Base-by-base conservation (phyloP, 2,113 vertebrate genomes). In the Uria aalge region DNA sequence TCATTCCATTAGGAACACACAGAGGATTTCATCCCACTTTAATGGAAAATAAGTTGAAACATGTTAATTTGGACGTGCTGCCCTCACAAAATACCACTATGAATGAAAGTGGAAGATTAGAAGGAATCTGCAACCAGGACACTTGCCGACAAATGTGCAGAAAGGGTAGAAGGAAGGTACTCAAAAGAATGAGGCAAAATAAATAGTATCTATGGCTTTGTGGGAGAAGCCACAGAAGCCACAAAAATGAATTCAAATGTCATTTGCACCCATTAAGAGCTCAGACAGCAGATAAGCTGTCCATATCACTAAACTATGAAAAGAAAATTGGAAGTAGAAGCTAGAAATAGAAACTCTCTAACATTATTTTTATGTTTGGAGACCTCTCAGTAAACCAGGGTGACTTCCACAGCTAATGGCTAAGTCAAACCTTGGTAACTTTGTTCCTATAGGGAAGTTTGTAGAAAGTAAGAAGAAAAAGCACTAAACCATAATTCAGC, bases 161-260 rank as follows among this genome's bases (percentile, higher is more conserved):
- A 76, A 85, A 68, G n/a, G n/a, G 68, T 53, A 86, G 71, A 69
- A 86, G 32, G 24, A 71, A 94, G 41, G 79, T 96, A 96, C 93
- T 97, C 88, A 97, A 96, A 96, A 88, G 29, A 95, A 48, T 50
- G 41, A 95, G 50, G 92, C 93, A 90, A 71, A 76, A 24, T 9
- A 77, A 43, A 8, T 21, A 34, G 12, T 8, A 52, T 12, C 29
- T 29, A 36, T 23, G 24, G 15, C 55, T 79, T n/a, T 83, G 72
- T 21, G 48, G 21, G 52, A 94, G 27, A 72, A 29, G 60, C 48
- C 62, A 59, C 56, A 80, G 57, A 71, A 72, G 45, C 52, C 15
- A 73, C 12, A 69, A 90, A 90, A 72, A 6, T 1, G 2, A 81
- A 92, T 82, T 76, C 53, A 77, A 68, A 71, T 57, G 55, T 22